Percentiles rank a stretch among this genome's conserved stretches.
These are phyloP conservation scores for Myodes glareolus DNA, from an alignment of 2,113 vertebrate genomes.

Conservation along the genomic window DNA sequence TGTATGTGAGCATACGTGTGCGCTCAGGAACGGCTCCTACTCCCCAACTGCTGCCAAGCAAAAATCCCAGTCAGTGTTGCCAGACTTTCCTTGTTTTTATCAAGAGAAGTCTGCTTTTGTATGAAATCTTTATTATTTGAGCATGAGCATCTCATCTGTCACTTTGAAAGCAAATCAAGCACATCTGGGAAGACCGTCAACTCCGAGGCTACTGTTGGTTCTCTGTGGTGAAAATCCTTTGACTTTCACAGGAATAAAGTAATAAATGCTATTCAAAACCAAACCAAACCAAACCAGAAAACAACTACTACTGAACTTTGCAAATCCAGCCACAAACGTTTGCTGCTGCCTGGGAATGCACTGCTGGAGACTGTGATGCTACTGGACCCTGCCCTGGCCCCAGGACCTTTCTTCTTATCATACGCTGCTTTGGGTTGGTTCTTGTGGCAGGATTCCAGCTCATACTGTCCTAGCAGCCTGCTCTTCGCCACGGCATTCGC, in stretches of 20 bases:
- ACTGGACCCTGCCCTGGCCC: background rate
- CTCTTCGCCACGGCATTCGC: background rate
- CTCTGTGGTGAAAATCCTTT: background rate
- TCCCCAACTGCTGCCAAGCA: background rate
- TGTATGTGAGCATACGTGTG: rapidly evolving
- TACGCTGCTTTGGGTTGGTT: background rate
- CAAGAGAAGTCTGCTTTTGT: background rate
- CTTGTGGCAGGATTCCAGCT: background rate
- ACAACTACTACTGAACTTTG: background rate
- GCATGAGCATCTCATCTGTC: background rate
- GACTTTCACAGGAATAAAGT: background rate
- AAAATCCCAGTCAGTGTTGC: background rate
- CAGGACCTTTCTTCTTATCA: background rate
- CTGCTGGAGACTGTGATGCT: background rate
- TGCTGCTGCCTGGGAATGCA: background rate
- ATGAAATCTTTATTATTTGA: background rate
- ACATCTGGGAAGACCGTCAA: background rate
- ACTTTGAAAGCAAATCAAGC: conserved; percentile 5
- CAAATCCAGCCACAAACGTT: background rate
- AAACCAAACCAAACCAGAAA: background rate
- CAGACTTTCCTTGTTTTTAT: background rate
- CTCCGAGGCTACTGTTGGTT: background rate
- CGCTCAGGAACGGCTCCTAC: background rate
- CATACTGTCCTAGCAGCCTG: background rate
- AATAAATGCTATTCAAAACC: background rate